phyloP scores from a whole-genome alignment of 2,797 vertebrate genomes.

The Tokudaia tokunoshimensis region DNA sequence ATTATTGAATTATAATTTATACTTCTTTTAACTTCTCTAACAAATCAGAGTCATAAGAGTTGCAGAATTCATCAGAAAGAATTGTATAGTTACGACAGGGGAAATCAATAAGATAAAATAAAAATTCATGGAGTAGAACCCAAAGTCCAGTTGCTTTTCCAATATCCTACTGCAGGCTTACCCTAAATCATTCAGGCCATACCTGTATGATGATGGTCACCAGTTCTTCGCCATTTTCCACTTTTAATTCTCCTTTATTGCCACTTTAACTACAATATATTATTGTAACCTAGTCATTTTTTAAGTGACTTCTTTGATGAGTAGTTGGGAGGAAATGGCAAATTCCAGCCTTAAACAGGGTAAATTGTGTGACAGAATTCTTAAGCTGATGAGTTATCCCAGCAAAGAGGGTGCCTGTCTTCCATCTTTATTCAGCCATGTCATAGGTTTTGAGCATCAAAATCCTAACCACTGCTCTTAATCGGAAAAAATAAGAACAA shows the following conservation, averaged over 20 bases:
- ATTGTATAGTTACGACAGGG: slow-evolving; percentile 13
- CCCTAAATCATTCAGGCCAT: neutral
- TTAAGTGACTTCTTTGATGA: slow-evolving; percentile 56
- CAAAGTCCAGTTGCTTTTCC: neutral
- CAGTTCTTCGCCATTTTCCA: slow-evolving; percentile 14
- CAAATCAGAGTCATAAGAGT: slow-evolving; percentile 77
- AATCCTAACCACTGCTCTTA: neutral
- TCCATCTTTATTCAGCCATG: neutral
- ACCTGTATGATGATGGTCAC: neutral
- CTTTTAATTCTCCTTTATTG: slow-evolving; percentile 31
- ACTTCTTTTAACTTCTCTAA: slow-evolving; percentile 74
- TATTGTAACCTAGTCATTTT: slow-evolving; percentile 17
- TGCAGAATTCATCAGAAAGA: slow-evolving; percentile 73
- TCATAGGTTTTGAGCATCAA: neutral
- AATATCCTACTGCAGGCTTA: slow-evolving; percentile 14
- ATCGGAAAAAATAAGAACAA: slow-evolving; percentile 20
- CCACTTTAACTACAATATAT: slow-evolving; percentile 24
- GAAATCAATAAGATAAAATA: slow-evolving; percentile 57
- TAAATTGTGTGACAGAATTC: neutral
- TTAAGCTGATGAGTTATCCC: slow-evolving; percentile 32
- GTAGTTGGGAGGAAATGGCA: neutral
- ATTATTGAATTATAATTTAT: slow-evolving; percentile 84
- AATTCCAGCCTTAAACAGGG: slow-evolving; percentile 27
- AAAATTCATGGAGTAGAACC: slow-evolving; percentile 12
- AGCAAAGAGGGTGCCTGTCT: slow-evolving; percentile 21